Evolutionary conservation across 2,797 vertebrate genomes (phyloP), one percentile per base, ranked within the genome.

Genomic region (Macropodus opercularis): DNA sequence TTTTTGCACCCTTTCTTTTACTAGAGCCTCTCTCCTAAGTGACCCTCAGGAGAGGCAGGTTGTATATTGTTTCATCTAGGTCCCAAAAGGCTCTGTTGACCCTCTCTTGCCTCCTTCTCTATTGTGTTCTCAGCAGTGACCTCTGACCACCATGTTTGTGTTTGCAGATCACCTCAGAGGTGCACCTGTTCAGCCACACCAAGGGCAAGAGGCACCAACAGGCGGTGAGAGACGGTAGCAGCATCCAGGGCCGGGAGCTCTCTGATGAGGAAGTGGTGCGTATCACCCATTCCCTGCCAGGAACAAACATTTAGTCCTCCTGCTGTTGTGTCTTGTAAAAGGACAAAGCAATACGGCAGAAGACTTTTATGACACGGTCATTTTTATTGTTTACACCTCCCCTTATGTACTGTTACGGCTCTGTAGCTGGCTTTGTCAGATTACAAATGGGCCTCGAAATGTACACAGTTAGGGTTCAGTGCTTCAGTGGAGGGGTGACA

Each of bases 211-310:
- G 93, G 46, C 98, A 99, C 79, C 97, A 99, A 69, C 95, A 98
- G 80, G 95, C 96, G 2, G 97, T 98, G 71, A 93, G 98, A 83
- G 98, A 99, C 84, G 95, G 97, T 79, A 99, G 96, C 83, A 99
- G 96, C 79, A 99, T 99, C 88, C 97, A 99, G 81, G 98, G 97
- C 21, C 92, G 98, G 70, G 98, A 99, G 81, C 95, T 99, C 71
- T 99, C 98, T 0, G 98, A 99, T 69, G 98, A 99, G 88, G 98
- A 99, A 93, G 98, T 99, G 95, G 98, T 99, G 75, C 80, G 96
- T 92, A 88, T 63, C 47, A 15, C 71, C 43, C 52, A 58, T 58
- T 63, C 50, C 22, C 41, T 42, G 34, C 35, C 29, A 46, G 31
- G 55, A 80, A 67, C 80, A 84, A 76, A 79, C 79, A 79, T 40